phyloP scores from a whole-genome alignment of 2,797 vertebrate genomes.

The Mormyrops boulengeri region DNA sequence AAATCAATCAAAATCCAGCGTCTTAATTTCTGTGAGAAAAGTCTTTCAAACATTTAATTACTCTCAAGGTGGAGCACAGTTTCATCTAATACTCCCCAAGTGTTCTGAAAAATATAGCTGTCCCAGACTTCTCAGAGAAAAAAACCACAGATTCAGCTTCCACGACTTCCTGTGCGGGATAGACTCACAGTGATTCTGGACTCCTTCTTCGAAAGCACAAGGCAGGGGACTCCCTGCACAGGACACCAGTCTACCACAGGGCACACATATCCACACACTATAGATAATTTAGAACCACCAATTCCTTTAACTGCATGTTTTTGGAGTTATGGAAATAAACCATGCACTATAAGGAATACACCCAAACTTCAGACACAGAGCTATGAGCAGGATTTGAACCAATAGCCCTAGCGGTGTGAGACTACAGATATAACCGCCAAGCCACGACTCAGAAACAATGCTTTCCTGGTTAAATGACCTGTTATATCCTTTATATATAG shows the following conservation, averaged over 20 bases:
- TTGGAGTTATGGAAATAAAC: background rate
- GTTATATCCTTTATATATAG: background rate
- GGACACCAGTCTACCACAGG: background rate
- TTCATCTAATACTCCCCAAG: background rate
- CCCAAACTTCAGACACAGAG: background rate
- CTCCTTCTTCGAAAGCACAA: background rate
- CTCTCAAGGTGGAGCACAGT: background rate
- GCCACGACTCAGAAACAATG: background rate
- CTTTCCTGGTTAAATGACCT: background rate
- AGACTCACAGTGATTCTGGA: background rate
- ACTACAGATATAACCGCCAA: background rate
- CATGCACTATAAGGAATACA: background rate
- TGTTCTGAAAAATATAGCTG: background rate
- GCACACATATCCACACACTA: background rate
- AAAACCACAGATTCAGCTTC: background rate
- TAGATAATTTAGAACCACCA: background rate
- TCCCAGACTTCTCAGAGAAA: background rate
- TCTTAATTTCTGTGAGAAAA: background rate
- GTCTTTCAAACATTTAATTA: background rate
- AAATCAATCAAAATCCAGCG: background rate
- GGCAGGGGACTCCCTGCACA: background rate
- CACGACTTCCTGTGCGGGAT: background rate
- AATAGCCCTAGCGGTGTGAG: background rate
- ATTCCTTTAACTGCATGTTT: background rate
- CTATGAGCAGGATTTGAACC: background rate